Evolutionary conservation across 2,888 invertebrate species (phyloP), one percentile per base, ranked within the genome.

Genomic region (Atherix ibis): DNA sequence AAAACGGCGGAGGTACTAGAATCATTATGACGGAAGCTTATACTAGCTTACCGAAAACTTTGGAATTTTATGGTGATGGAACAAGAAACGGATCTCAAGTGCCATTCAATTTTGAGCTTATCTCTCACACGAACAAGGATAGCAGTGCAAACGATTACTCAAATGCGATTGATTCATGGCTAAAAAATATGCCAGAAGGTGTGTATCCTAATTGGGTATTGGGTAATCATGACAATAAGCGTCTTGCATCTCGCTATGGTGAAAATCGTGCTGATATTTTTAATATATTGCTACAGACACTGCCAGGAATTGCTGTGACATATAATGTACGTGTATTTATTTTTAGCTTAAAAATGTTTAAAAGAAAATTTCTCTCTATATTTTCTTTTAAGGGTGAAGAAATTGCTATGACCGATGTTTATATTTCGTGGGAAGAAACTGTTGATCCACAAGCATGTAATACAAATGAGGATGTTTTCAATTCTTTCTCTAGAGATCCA

Each of bases 331-430:
- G 28, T 25, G 18, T 10, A 13, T 28, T 14, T 8, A 9, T 12
- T 5, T 28, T 28, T 4, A 8, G 6, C 4, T 9, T 8, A 22
- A 22, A 22, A 8, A 22, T 22, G 22, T 8, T 22, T 22, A 26
- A 26, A 8, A 26, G n/a, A 26, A 26, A n/a, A n/a, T n/a, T n/a
- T n/a, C n/a, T n/a, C n/a, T n/a, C n/a, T n/a, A n/a, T n/a, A n/a
- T 13, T n/a, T 25, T 17, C 8, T n/a, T 27, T 36, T 4, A 13
- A 79, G 64, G 83, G 82, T 25, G 81, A 82, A 50, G 81, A 82
- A 60, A 69, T 82, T 27, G 80, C 74, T 1, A 76, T 81, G 76
- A 59, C 64, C 6, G 69, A 79, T 44, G 68, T 66, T 4, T 63
- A 50, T 31, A 53, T 73, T 8, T 64, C 67, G 36, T 71, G 69